These are phyloP conservation scores for Mylabris sibirica DNA, from an alignment of 2,888 invertebrate genomes.

Conservation along the genomic window DNA sequence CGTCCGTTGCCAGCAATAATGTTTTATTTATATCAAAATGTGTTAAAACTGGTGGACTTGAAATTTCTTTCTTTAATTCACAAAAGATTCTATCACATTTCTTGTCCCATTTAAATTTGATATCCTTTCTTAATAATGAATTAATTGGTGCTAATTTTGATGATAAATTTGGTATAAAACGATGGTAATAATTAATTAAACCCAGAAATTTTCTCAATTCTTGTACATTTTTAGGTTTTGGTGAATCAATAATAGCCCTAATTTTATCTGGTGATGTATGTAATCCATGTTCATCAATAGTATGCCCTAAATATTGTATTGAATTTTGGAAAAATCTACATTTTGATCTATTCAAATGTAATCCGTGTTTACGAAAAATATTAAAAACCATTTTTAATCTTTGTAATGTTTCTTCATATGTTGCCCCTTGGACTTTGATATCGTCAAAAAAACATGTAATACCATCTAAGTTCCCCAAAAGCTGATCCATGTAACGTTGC, in stretches of 20 bases:
- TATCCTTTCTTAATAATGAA: slow-evolving; percentile 9
- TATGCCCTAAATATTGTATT: slow-evolving; percentile 10
- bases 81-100: slow-evolving; percentile 4
- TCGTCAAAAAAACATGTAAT: neutral
- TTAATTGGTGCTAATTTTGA: slow-evolving; percentile 10
- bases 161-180: slow-evolving; percentile 18
- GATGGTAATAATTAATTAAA: slow-evolving; percentile 12
- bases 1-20: slow-evolving; percentile 50
- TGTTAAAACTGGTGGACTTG: slow-evolving; percentile 37
- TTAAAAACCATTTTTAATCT: neutral
- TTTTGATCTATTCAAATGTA: slow-evolving; percentile 16
- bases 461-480: slow-evolving; percentile 29
- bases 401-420: neutral
- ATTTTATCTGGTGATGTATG: slow-evolving; percentile 12
- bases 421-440: neutral
- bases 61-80: slow-evolving; percentile 32
- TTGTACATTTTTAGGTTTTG: slow-evolving; percentile 13
- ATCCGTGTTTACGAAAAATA: slow-evolving; percentile 7
- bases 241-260: slow-evolving; percentile 6
- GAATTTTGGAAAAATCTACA: slow-evolving; percentile 11
- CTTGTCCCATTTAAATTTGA: slow-evolving; percentile 5
- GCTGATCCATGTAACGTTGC: slow-evolving; percentile 52
- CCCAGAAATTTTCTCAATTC: slow-evolving; percentile 14
- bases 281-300: neutral
- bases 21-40: slow-evolving; percentile 44